Evolutionary conservation across 2,888 invertebrate species (phyloP).

Genomic region (Nesidiocoris tenuis): DNA sequence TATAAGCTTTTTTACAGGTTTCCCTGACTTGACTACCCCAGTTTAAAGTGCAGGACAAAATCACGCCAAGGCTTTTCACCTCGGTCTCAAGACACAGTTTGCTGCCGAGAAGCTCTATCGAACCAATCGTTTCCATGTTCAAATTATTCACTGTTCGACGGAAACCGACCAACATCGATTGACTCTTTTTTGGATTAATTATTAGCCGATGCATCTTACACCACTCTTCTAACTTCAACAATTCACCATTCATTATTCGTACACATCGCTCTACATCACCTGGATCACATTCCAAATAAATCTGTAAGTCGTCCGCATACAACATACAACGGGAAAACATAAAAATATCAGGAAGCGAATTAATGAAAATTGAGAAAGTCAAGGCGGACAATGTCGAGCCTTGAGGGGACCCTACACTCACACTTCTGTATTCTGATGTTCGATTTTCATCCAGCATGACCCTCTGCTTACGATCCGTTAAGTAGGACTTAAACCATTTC

Average conservation of each 20-base stretch:
- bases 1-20: not conserved
- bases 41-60: not conserved
- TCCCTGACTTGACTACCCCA: not conserved
- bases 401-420: not conserved
- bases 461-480: not conserved
- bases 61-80: not conserved
- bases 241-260: not conserved
- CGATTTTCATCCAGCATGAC: not conserved
- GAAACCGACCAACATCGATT: not conserved
- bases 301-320: constrained; percentile 2
- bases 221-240: not conserved
- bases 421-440: constrained; percentile 1
- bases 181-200: not conserved
- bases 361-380: not conserved
- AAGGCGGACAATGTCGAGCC: not conserved
- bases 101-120: not conserved
- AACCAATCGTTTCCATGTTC: not conserved
- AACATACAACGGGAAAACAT: not conserved
- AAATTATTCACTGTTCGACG: not conserved
- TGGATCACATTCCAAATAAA: not conserved
- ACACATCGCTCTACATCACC: too few species aligned
- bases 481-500: not conserved
- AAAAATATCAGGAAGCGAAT: not conserved
- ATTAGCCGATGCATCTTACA: not conserved
- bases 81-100: not conserved